Evolutionary conservation across 1,140 invertebrate genomes (phyloP), one percentile per base, ranked within the genome.

Genomic region (Aphelinus certus): DNA sequence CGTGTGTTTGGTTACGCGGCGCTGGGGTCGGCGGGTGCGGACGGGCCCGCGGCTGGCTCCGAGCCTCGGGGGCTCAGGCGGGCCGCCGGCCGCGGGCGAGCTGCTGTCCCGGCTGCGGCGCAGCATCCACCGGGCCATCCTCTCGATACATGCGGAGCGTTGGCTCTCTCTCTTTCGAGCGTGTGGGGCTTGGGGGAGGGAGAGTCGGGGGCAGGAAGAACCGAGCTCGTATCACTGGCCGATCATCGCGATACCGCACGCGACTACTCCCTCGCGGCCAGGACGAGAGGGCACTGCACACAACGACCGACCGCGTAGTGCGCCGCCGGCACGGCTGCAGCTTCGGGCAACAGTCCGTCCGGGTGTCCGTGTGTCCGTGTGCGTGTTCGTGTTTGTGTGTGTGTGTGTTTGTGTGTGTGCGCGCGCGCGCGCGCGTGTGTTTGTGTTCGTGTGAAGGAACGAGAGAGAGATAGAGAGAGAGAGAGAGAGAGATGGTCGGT

Each of bases 271-370:
- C 26, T 26, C 26, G 26, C 26, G 26, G 26, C 26, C 26, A 26
- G 26, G 26, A 26, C 26, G 26, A 26, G 26, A 26, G 26, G 26
- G 26, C 26, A 26, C 26, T 26, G 26, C 26, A 26, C 26, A 26
- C 26, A 26, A 26, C 26, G 26, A 26, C 26, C 26, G 26, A 26
- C 26, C 26, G 26, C 26, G 26, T 26, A 26, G 26, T 26, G 58
- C 51, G 55, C 62, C 71, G 65, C 72, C 48, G 47, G 51, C 63
- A 71, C 65, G 57, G 49, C 68, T 56, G 74, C 73, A 58, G 65
- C 71, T 77, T 56, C 71, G 78, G 73, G 62, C 71, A 46, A 61
- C 70, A 83, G 80, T 73, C 73, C 80, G 79, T 78, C 10, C 7
- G 46, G 7, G 6, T 48, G 47, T 5, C 61, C 2, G 45, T 26